phyloP scores from a whole-genome alignment of 2,888 invertebrate genomes.

The Acanthococcus lagerstroemiae region DNA sequence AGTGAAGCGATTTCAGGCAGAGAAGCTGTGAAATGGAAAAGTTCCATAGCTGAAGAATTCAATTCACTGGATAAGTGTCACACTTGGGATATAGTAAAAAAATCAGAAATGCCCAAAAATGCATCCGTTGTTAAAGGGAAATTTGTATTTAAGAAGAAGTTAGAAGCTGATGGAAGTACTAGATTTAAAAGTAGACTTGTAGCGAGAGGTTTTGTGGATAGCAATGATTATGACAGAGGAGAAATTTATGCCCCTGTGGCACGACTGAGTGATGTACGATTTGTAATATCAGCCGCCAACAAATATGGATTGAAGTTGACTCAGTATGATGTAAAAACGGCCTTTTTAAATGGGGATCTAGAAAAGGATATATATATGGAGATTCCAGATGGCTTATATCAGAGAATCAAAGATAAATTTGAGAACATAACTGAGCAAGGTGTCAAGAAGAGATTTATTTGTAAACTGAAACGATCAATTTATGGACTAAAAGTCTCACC shows the following conservation, averaged over 20 bases:
- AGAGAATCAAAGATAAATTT: neutral
- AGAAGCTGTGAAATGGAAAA: neutral
- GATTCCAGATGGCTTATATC: neutral
- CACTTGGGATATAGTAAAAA: neutral
- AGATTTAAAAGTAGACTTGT: neutral
- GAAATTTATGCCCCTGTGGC: neutral
- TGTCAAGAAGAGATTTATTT: too few species aligned
- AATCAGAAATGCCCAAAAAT: neutral
- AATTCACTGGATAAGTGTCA: neutral
- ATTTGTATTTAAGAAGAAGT: neutral
- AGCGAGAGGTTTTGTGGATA: neutral
- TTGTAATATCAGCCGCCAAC: neutral
- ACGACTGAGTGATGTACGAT: neutral
- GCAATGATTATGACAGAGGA: neutral
- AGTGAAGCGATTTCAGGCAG: neutral
- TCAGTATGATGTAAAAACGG: neutral
- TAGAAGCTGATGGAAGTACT: neutral
- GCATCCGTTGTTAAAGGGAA: neutral
- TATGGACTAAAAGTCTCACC: neutral
- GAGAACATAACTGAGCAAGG: neutral
- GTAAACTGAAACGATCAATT: neutral
- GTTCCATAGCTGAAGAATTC: neutral
- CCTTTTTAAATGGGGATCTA: neutral
- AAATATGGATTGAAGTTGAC: neutral
- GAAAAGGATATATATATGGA: neutral